A percentile compares a stretch with the other conserved stretches of the same genome.
These are phyloP conservation scores for Anthonomus grandis DNA, from an alignment of 1,140 invertebrate genomes.

Conservation along the genomic window DNA sequence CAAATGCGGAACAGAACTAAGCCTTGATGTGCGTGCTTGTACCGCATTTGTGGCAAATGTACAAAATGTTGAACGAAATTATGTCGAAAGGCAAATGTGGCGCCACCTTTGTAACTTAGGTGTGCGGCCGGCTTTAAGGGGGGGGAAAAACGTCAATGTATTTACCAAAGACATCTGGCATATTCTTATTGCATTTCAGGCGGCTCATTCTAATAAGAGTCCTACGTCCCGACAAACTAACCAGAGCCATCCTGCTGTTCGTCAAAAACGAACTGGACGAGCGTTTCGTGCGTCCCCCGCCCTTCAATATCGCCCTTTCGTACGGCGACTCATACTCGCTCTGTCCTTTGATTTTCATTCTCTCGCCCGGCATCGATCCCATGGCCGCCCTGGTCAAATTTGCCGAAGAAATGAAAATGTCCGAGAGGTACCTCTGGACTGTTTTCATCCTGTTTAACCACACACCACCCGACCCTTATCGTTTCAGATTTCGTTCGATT, in stretches of 20 bases:
- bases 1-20: too few relatives aligned
- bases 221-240: constrained; percentile 80
- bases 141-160: too few relatives aligned
- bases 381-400: constrained; percentile 74
- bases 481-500: constrained; percentile 78
- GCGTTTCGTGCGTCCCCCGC: constrained; percentile 79
- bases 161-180: constrained; percentile 57
- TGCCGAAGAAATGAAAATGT: constrained; percentile 74
- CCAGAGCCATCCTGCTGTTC: constrained; percentile 59
- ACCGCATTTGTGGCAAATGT: too few relatives aligned
- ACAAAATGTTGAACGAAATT: too few relatives aligned
- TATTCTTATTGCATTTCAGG: constrained; percentile 70
- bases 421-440: constrained; percentile 29
- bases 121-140: too few relatives aligned
- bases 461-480: too few relatives aligned
- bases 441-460: constrained; percentile 46
- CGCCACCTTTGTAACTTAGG: too few relatives aligned
- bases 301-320: constrained; percentile 82
- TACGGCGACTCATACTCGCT: constrained; percentile 79
- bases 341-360: constrained; percentile 85
- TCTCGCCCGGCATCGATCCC: constrained; percentile 89
- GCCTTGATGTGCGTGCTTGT: too few relatives aligned
- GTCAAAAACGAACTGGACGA: constrained; percentile 70
- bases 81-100: too few relatives aligned
- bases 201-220: constrained; percentile 77